A percentile compares a stretch with the other conserved stretches of the same genome.
These are phyloP conservation scores for Hyaena hyaena DNA, from an alignment of 2,113 vertebrate genomes.

Conservation along the genomic window DNA sequence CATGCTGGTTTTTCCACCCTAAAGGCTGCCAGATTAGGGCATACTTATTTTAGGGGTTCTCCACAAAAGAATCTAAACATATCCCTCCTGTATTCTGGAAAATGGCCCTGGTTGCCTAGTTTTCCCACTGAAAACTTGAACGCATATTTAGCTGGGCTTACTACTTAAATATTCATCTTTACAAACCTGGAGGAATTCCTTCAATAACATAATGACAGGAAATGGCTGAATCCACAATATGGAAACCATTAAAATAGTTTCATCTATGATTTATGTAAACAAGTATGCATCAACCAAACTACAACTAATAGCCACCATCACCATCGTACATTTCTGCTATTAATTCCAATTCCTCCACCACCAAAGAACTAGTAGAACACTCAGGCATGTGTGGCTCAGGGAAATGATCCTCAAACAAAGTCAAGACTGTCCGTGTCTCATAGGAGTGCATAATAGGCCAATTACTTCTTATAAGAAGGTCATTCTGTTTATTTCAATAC, in stretches of 20 bases:
- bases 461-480: neutral
- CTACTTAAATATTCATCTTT: neutral
- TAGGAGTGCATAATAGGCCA: neutral
- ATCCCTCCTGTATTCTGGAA: neutral
- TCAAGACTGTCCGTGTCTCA: neutral
- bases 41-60: constrained; percentile 9
- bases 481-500: neutral
- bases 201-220: constrained; percentile 7
- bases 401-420: neutral
- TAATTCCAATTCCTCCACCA: neutral
- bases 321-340: neutral
- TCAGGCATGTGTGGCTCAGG: neutral
- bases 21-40: neutral
- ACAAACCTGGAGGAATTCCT: neutral
- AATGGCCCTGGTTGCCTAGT: neutral
- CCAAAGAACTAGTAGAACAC: neutral
- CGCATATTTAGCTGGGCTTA: neutral
- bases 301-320: neutral
- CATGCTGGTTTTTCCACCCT: neutral
- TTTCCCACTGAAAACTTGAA: neutral
- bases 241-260: constrained; percentile 48
- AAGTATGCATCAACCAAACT: constrained; percentile 18
- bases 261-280: neutral
- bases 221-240: neutral
- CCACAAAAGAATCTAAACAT: neutral